A percentile compares a stretch with the other conserved stretches of the same genome.
These are phyloP conservation scores for Sarcophaga rosellei DNA, from an alignment of 2,888 invertebrate species.

Conservation along the genomic window DNA sequence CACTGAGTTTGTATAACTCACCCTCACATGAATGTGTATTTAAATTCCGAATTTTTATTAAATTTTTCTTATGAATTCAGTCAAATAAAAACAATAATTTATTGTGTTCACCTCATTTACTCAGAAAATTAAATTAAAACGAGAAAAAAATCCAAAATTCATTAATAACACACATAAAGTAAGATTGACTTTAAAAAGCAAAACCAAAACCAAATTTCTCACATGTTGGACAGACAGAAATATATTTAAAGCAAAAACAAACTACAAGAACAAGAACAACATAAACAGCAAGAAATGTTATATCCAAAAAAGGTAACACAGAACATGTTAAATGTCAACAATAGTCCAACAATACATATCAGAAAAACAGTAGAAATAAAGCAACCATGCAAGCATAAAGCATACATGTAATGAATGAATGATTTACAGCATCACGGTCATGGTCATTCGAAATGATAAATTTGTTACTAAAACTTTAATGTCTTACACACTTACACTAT, in stretches of 20 bases:
- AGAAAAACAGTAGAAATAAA: neutral
- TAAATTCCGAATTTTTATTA: neutral
- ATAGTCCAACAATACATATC: neutral
- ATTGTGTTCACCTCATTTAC: no score
- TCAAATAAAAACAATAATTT: neutral
- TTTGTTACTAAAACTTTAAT: constrained; percentile 27
- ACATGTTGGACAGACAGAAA: no score
- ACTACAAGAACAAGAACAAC: no score
- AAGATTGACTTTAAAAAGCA: neutral
- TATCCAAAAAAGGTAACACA: neutral
- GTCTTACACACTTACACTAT: neutral
- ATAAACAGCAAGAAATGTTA: neutral
- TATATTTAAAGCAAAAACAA: no score
- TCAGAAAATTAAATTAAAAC: neutral
- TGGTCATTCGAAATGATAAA: constrained; percentile 70
- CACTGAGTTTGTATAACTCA: no score
- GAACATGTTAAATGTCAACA: constrained; percentile 61
- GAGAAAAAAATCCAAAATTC: neutral
- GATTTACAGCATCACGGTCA: constrained; percentile 77
- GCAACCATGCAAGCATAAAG: constrained; percentile 21
- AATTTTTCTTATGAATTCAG: neutral
- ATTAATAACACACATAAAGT: constrained; percentile 32
- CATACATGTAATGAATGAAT: neutral
- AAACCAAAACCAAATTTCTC: neutral
- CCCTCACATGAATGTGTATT: neutral